Conservation (phyloP, 2,888 invertebrate genomes). For the Drosophila lacicola region DNA sequence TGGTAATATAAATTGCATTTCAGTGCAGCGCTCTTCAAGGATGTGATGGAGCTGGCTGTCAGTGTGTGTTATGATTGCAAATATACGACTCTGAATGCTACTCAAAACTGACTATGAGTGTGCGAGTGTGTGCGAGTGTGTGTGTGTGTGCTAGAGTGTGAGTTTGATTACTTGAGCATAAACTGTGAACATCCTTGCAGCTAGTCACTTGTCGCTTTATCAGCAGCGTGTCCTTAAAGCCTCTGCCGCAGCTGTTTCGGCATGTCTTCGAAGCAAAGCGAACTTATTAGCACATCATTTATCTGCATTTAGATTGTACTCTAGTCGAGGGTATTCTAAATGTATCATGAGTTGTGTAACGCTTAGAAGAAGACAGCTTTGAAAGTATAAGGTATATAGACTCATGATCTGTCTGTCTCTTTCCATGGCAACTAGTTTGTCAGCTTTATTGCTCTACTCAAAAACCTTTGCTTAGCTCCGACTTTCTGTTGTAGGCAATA, state of each 20-base stretch:
- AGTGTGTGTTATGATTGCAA: slow-evolving; percentile 69
- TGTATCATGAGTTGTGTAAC: no score
- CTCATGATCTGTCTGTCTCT: no score
- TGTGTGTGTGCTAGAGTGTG: slow-evolving; percentile 4
- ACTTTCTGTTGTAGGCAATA: no score
- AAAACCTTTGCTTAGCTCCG: no score
- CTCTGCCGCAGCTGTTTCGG: not conserved
- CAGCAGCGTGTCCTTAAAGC: slow-evolving; percentile 9
- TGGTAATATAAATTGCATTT: slow-evolving; percentile 71
- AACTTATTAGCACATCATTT: slow-evolving; percentile 74
- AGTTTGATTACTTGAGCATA: slow-evolving; percentile 7
- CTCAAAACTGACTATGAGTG: not conserved
- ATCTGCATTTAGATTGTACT: slow-evolving; percentile 10
- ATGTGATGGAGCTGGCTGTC: slow-evolving; percentile 54
- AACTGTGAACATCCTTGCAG: slow-evolving; percentile 4
- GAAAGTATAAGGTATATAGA: no score
- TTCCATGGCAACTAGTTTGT: no score
- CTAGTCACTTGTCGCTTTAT: slow-evolving; percentile 6
- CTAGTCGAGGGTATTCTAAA: no score
- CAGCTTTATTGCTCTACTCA: no score
- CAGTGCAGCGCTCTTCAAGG: slow-evolving; percentile 28
- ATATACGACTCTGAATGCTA: slow-evolving; percentile 49
- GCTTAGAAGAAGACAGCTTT: no score
- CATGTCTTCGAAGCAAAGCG: slow-evolving; percentile 24
- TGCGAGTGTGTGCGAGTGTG: slow-evolving; percentile 1